Evolutionary conservation across 2,113 vertebrate species (phyloP), one percentile per base, ranked within the genome.

Genomic region (Corynorhinus townsendii): DNA sequence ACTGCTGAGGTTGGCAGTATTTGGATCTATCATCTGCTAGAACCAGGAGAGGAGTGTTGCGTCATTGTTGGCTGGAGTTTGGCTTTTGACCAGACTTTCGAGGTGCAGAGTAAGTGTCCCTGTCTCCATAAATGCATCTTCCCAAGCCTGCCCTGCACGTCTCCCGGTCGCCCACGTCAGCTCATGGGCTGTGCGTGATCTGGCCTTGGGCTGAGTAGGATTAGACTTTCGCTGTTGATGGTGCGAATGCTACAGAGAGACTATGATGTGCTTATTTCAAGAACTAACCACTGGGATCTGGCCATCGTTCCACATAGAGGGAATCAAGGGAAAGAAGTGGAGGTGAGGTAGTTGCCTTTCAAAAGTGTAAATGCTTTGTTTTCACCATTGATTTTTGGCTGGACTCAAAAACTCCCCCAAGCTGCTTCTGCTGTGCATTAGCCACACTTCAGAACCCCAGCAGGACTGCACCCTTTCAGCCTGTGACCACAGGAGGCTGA

Each of bases 291-390:
- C 38, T 52, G 62, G n/a, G 33, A 87, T 90, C 69, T 64, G 92
- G 86, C 77, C 54, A n/a, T 75, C 14, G 80, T 87, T 47, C 82
- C 17, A n/a, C 4, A 3, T 38, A 86, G 85, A 92, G 73, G 30
- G 35, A 89, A 59, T 62, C 47, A 30, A 54, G 56, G 38, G 40
- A 38, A 17, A 54, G 69, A 87, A 75, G 64, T 40, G 22, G 11
- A 83, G 81, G 33, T 15, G 11, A 88, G n/a, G 33, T 20, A 40
- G 2, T 26, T 49, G 45, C 19, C n/a, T 81, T 73, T 80, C 22
- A 30, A 72, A 90, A 75, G 77, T 59, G 59, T 35, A 88, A 76
- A 93, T 77, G 94, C 68, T 86, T 69, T 52, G 10, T 84, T 88
- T 88, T 91, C 22, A 33, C 49, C n/a, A 10, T 40, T 80, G 92